Evolutionary conservation across 2,113 vertebrate genomes (phyloP).

Genomic region (Channa argus): DNA sequence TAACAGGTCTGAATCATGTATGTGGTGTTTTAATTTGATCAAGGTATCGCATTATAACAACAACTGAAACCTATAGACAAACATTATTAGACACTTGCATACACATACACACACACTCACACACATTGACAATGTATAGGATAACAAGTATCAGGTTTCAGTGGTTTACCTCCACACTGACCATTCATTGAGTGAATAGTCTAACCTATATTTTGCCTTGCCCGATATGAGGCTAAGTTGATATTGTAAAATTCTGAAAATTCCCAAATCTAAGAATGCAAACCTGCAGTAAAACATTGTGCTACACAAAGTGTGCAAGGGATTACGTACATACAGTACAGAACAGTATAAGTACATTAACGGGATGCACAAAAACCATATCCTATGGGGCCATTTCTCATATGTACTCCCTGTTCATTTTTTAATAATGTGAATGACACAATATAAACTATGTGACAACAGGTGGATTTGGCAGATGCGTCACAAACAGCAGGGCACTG

Average conservation of each 20-base stretch:
- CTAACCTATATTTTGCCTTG: too few species aligned
- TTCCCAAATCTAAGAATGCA: too few species aligned
- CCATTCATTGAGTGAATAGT: too few species aligned
- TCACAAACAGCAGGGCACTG: conserved; percentile 41
- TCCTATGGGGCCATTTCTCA: conserved; percentile 3
- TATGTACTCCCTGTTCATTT: conserved; percentile 7
- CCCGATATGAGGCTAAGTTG: too few species aligned
- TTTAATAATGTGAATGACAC: conserved; percentile 21
- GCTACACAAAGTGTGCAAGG: not conserved
- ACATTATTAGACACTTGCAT: too few species aligned
- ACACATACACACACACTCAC: too few species aligned
- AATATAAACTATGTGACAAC: not conserved
- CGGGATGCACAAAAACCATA: not conserved
- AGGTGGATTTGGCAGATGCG: conserved; percentile 24
- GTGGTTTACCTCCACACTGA: too few species aligned
- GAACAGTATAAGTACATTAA: not conserved
- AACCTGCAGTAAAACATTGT: not conserved
- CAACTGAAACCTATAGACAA: not conserved
- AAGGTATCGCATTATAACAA: too few species aligned
- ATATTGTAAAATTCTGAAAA: too few species aligned
- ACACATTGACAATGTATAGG: too few species aligned
- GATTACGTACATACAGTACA: not conserved
- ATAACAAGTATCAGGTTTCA: too few species aligned
- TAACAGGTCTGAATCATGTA: not conserved
- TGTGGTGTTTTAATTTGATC: too few species aligned